Percentiles rank a stretch among this genome's conserved stretches.
phyloP scores from a whole-genome alignment of 37 sponge, comb jelly and placozoan species.

The Halisarca cf. caerulea region DNA sequence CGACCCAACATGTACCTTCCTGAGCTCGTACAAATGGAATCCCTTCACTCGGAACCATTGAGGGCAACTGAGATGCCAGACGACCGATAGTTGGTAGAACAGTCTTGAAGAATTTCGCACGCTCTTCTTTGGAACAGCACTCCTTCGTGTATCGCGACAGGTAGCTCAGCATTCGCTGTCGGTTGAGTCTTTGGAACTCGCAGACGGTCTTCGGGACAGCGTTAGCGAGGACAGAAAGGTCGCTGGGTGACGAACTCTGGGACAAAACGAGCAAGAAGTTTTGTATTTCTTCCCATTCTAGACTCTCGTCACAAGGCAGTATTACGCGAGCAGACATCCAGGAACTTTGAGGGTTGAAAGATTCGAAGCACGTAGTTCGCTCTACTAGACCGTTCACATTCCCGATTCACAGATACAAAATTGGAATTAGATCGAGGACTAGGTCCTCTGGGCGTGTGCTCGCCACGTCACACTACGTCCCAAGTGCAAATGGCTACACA shows the following conservation, averaged over 20 bases:
- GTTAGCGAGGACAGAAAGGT: constrained; percentile 26
- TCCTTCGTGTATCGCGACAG: constrained; percentile 42
- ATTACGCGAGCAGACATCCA: background rate
- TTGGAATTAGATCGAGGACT: too few relatives aligned
- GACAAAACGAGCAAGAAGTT: constrained; percentile 38
- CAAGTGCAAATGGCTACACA: too few relatives aligned
- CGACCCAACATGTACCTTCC: constrained; percentile 68
- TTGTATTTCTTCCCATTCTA: constrained; percentile 53
- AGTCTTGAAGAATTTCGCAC: constrained; percentile 36
- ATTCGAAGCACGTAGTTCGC: too few relatives aligned
- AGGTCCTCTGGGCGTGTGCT: too few relatives aligned
- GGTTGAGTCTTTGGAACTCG: background rate
- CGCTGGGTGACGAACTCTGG: constrained; percentile 15
- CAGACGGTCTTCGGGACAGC: background rate
- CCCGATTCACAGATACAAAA: too few relatives aligned
- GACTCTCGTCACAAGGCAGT: constrained; percentile 46
- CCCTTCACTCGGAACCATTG: constrained; percentile 52
- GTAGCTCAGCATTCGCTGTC: constrained; percentile 15
- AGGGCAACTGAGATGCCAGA: constrained; percentile 56
- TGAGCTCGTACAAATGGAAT: constrained; percentile 59
- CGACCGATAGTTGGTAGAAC: constrained; percentile 61
- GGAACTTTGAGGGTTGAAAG: too few relatives aligned
- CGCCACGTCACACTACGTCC: too few relatives aligned
- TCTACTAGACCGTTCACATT: too few relatives aligned
- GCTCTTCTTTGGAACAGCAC: constrained; percentile 48